Evolutionary conservation across 2,797 vertebrate species (phyloP).

Genomic region (Pangasius krempfi): DNA sequence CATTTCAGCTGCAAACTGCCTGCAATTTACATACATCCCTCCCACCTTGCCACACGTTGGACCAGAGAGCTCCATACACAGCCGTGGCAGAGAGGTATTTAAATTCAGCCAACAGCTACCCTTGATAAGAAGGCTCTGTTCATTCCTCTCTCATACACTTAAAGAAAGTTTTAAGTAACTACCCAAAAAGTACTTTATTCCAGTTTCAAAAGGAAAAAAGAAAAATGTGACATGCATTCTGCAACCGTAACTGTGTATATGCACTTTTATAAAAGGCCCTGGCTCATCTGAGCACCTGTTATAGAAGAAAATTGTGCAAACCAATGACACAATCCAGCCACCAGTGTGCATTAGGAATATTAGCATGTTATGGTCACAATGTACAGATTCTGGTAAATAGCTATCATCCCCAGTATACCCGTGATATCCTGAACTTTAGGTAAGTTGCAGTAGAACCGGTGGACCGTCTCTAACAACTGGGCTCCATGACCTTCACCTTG

Average conservation of each 20-base stretch:
- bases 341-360: neutral
- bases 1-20: constrained; percentile 60
- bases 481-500: constrained; percentile 98
- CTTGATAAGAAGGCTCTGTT: constrained; percentile 28
- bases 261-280: constrained; percentile 24
- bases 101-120: constrained; percentile 31
- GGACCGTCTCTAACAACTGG: constrained; percentile 95
- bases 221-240: neutral
- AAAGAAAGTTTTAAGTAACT: constrained; percentile 17
- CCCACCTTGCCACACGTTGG: constrained; percentile 49
- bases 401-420: constrained; percentile 71
- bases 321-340: neutral
- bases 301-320: neutral
- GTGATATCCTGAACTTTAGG: constrained; percentile 96
- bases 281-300: neutral
- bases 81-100: constrained; percentile 34
- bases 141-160: constrained; percentile 10
- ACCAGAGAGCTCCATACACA: constrained; percentile 32
- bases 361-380: neutral
- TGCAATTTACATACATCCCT: constrained; percentile 61
- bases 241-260: neutral
- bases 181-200: constrained; percentile 5
- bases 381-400: neutral
- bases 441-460: constrained; percentile 89
- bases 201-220: neutral